Evolutionary conservation across 2,113 vertebrate species (phyloP).

Genomic region (Merops nubicus): DNA sequence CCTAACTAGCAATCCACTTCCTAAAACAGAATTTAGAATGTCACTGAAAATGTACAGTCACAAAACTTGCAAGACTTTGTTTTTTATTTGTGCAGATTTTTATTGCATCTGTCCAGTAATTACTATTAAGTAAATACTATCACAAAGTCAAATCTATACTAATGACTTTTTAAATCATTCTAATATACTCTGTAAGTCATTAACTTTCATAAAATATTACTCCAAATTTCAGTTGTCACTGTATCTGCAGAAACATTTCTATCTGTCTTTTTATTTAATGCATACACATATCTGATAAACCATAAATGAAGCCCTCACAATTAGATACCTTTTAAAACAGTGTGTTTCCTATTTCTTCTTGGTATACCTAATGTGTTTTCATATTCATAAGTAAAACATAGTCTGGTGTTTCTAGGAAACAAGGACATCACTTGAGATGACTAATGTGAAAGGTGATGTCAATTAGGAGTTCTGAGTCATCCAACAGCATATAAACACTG

Average conservation of each 20-base stretch:
- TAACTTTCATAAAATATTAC: not conserved
- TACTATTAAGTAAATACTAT: not conserved
- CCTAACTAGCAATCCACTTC: not conserved
- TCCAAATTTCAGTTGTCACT: not conserved
- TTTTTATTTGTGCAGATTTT: not conserved
- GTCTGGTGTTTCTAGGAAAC: not conserved
- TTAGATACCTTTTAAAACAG: not conserved
- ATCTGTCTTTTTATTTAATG: not conserved
- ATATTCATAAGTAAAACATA: not conserved
- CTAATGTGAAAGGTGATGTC: not conserved
- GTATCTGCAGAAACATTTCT: not conserved
- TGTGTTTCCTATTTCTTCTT: not conserved
- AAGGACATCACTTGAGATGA: not conserved
- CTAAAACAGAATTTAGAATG: not conserved
- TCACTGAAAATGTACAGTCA: not conserved
- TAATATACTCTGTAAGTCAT: not conserved
- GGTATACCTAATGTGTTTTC: not conserved
- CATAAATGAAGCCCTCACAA: not conserved
- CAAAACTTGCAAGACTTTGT: not conserved
- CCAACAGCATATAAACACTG: constrained; percentile 54
- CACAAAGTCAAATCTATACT: not conserved
- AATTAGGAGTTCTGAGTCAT: constrained; percentile 15
- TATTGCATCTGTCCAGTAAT: not conserved
- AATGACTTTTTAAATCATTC: not conserved
- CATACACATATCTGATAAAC: not conserved